phyloP scores from a whole-genome alignment of 1,140 invertebrate species.

The Drosophila pachea region DNA sequence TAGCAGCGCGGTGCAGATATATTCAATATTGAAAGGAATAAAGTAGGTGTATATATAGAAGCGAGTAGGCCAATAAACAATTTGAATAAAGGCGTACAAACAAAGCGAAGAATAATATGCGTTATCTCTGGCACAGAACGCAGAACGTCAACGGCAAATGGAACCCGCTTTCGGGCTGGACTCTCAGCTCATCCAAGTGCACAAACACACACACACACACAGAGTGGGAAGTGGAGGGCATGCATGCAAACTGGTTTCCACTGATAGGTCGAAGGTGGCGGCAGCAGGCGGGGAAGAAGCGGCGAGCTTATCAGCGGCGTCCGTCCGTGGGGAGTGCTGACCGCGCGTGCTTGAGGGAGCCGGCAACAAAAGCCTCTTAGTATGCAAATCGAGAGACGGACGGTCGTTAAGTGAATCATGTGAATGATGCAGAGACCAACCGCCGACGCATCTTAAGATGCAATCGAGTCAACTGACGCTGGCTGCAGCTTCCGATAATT shows the following conservation, averaged over 20 bases:
- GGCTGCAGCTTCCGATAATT: constrained; percentile 55
- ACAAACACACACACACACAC: constrained; percentile 11
- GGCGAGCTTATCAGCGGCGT: constrained; percentile 29
- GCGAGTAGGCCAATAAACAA: constrained; percentile 16
- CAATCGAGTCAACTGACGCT: constrained; percentile 17
- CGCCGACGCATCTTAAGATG: constrained; percentile 57
- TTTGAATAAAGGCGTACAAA: constrained; percentile 56
- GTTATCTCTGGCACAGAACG: constrained; percentile 48
- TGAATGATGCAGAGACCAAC: constrained; percentile 55
- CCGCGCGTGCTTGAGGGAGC: constrained; percentile 20
- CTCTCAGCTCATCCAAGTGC: constrained; percentile 17
- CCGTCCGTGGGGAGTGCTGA: constrained; percentile 9
- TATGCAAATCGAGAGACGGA: constrained; percentile 63
- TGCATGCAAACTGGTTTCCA: constrained; percentile 28
- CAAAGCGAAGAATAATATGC: constrained; percentile 60
- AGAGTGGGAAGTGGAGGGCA: constrained; percentile 14
- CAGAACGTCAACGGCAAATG: constrained; percentile 33
- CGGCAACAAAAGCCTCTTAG: constrained; percentile 69
- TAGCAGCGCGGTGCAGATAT: constrained; percentile 42
- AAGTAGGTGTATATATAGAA: constrained; percentile 1
- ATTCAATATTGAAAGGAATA: constrained; percentile 16
- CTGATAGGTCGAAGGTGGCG: background rate
- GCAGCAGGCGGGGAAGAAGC: background rate
- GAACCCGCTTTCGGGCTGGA: constrained; percentile 16
- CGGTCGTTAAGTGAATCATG: constrained; percentile 61